Evolutionary conservation across 2,888 invertebrate genomes (phyloP).

Genomic region (Ametastegia equiseti): DNA sequence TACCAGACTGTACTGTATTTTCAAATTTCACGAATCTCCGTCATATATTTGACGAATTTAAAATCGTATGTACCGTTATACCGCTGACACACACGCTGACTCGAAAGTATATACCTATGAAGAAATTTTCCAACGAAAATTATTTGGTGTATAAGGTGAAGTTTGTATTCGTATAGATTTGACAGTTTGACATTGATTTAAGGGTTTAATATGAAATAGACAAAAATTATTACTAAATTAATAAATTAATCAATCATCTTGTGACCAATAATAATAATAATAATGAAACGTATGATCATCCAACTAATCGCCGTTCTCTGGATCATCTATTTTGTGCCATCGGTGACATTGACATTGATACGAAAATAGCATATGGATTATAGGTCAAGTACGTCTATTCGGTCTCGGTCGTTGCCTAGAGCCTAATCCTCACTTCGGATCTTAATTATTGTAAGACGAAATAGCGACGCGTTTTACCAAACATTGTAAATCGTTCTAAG

Average conservation of each 20-base stretch:
- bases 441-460: background rate
- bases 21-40: conserved; percentile 12
- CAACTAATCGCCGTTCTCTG: background rate
- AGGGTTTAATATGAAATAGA: background rate
- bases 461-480: background rate
- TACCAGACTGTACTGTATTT: background rate
- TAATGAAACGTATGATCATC: background rate
- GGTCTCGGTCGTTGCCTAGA: background rate
- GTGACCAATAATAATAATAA: background rate
- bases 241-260: background rate
- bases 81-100: conserved; percentile 1
- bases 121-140: background rate
- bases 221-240: background rate
- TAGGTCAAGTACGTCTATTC: background rate
- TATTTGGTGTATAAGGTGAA: too few species aligned
- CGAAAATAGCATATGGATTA: background rate
- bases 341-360: conserved; percentile 3
- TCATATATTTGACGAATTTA: conserved; percentile 12
- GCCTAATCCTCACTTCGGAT: background rate
- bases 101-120: background rate
- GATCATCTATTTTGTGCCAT: background rate
- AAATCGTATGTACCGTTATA: conserved; percentile 27
- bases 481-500: background rate
- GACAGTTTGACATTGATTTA: background rate
- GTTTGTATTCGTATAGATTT: background rate